Conservation (phyloP, 1,140 invertebrate genomes). For the Nilaparvata lugens region DNA sequence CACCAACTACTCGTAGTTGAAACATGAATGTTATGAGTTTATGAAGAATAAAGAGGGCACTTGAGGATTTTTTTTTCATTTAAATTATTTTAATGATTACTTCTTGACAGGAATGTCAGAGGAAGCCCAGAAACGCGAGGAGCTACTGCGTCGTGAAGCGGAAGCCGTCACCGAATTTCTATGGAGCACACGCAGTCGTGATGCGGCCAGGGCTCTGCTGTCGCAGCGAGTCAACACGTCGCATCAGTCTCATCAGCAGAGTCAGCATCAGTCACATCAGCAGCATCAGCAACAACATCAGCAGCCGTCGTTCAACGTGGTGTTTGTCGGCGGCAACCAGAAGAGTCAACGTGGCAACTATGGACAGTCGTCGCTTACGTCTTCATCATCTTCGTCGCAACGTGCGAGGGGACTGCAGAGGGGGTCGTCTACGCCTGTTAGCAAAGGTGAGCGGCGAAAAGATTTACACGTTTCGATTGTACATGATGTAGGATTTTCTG, state of each 20-base stretch:
- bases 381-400: slow-evolving; percentile 4
- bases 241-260: slow-evolving; percentile 29
- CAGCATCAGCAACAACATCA: slow-evolving; percentile 10
- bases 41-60: no score
- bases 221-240: slow-evolving; percentile 35
- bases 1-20: no score
- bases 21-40: no score
- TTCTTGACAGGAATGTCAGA: slow-evolving; percentile 6
- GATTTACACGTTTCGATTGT: no score
- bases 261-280: slow-evolving; percentile 26
- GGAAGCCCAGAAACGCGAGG: slow-evolving; percentile 28
- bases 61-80: no score
- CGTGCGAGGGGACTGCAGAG: slow-evolving; percentile 36
- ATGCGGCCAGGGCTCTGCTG: slow-evolving; percentile 38
- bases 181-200: slow-evolving; percentile 43
- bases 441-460: background rate
- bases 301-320: slow-evolving; percentile 34
- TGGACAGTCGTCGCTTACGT: background rate
- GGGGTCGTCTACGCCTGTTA: slow-evolving; percentile 39
- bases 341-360: slow-evolving; percentile 24
- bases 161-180: slow-evolving; percentile 42
- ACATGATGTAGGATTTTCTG: no score
- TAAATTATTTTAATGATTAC: background rate
- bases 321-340: slow-evolving; percentile 38
- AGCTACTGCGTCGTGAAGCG: slow-evolving; percentile 40